Evolutionary conservation across 1,140 invertebrate species (phyloP).

Genomic region (Latrodectus geometricus): DNA sequence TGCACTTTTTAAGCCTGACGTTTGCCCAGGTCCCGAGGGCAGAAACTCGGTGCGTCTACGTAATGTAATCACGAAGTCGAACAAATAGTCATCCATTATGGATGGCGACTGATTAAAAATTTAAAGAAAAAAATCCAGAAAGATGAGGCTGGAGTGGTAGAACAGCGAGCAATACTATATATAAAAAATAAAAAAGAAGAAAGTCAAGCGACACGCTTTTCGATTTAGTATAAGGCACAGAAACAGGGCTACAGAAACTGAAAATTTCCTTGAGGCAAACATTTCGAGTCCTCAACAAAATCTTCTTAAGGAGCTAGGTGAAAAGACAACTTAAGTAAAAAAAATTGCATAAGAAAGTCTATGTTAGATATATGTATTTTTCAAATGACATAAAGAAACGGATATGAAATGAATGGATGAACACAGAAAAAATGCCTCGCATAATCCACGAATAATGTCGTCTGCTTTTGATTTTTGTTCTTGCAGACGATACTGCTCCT

Average conservation of each 20-base stretch:
- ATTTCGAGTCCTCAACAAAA: constrained; percentile 40
- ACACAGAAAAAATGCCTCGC: background rate
- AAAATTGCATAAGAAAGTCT: background rate
- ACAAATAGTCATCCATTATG: constrained; percentile 57
- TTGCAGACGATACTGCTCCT: constrained; percentile 6
- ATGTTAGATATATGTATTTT: background rate
- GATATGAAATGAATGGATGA: constrained; percentile 29
- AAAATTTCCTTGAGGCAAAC: constrained; percentile 48
- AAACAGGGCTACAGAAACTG: constrained; percentile 26
- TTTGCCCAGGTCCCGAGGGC: background rate
- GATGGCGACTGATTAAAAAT: constrained; percentile 59
- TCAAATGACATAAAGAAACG: constrained; percentile 45
- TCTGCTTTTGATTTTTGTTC: constrained; percentile 42
- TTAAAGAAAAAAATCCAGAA: constrained; percentile 40
- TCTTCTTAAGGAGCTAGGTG: constrained; percentile 43
- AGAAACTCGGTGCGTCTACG: background rate
- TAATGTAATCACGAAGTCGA: constrained; percentile 48
- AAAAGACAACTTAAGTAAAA: constrained; percentile 42
- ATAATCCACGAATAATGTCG: constrained; percentile 43
- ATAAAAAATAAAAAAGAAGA: background rate
- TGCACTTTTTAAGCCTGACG: constrained; percentile 45
- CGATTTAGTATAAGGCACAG: background rate
- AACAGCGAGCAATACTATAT: background rate
- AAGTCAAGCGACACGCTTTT: background rate
- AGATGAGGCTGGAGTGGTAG: background rate